Percentiles rank a stretch among this genome's conserved stretches.
phyloP scores from a whole-genome alignment of 2,888 invertebrate species.

The Limulus polyphemus region DNA sequence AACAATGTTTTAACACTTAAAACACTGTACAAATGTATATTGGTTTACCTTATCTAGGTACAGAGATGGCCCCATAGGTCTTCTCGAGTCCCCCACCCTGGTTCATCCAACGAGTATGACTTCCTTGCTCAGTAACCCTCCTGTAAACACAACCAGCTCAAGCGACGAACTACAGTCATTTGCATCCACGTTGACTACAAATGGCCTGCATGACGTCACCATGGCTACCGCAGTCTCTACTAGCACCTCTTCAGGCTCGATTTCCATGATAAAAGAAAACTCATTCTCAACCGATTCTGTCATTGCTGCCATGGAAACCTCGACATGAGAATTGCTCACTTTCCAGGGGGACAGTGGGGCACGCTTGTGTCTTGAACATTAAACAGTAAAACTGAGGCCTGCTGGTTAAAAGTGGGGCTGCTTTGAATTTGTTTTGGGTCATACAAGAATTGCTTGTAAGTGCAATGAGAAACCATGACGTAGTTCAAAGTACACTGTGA shows the following conservation, averaged over 20 bases:
- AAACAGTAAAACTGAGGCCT: too few species aligned
- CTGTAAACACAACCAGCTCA: conserved; percentile 7
- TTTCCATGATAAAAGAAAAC: conserved; percentile 1
- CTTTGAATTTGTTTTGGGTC: too few species aligned
- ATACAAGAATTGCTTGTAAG: too few species aligned
- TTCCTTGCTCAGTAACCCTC: conserved; percentile 12
- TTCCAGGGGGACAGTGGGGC: too few species aligned
- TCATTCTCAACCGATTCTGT: conserved; percentile 4
- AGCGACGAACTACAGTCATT: conserved; percentile 8
- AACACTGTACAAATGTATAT: too few species aligned
- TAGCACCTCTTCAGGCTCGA: conserved; percentile 2
- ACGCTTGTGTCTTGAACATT: too few species aligned
- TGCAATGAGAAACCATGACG: too few species aligned
- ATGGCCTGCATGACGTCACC: conserved; percentile 12
- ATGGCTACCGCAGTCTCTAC: conserved; percentile 8
- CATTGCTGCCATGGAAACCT: conserved; percentile 13
- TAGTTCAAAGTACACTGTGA: too few species aligned
- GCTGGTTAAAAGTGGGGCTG: too few species aligned
- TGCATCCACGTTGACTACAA: conserved; percentile 13
- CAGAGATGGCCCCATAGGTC: conserved; percentile 17
- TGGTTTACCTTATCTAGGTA: conserved; percentile 10
- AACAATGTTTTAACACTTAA: too few species aligned
- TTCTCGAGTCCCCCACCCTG: conserved; percentile 20
- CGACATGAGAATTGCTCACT: conserved; percentile 7
- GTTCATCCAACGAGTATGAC: conserved; percentile 20